Base-by-base conservation (phyloP, 2,797 vertebrate genomes). In the Peromyscus aztecus region DNA sequence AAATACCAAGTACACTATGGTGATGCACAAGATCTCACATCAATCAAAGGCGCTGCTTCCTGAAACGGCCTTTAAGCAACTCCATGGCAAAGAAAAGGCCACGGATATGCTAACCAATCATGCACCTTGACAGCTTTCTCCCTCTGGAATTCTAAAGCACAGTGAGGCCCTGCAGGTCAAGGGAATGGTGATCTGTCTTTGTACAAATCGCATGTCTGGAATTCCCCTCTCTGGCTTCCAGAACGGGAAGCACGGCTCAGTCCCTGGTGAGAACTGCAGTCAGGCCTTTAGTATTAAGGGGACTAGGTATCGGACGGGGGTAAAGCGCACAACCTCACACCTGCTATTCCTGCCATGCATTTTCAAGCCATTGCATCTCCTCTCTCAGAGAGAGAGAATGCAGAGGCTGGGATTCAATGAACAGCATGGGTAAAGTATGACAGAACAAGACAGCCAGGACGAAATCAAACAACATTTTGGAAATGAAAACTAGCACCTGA, bases 91-190 rank as follows among this genome's bases (percentile, higher is more conserved):
- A 46, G 59, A 76, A n/a, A 90, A 91, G 86, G 88, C 43, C 49
- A 69, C 81, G 94, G 31, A 92, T 57, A 80, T 6, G 78, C 89
- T 92, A 95, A 95, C 78, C 69, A 96, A 93, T 94, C 93, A 88
- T 10, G 23, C 13, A 83, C 90, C 29, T 7, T 69, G 92, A 94
- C 75, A 95, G 59, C 57, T 93, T 82, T 81, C 67, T 91, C 80
- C 61, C 84, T 87, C 49, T 55, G 76, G 89, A 94, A 90, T 88
- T 93, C 88, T 92, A 65, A 90, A 89, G 75, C 1, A 0, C 23
- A 67, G 27, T 6, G 0, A 85, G 77, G 69, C 67, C 40, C 11
- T 11, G 69, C 73, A 81, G 57, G 75, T 90, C 85, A 90, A 65
- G 81, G 40, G 59, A 94, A 94, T 95, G 61, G 82, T 81, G 75